phyloP scores from a whole-genome alignment of 2,888 invertebrate species.

The Chouioia cunea region DNA sequence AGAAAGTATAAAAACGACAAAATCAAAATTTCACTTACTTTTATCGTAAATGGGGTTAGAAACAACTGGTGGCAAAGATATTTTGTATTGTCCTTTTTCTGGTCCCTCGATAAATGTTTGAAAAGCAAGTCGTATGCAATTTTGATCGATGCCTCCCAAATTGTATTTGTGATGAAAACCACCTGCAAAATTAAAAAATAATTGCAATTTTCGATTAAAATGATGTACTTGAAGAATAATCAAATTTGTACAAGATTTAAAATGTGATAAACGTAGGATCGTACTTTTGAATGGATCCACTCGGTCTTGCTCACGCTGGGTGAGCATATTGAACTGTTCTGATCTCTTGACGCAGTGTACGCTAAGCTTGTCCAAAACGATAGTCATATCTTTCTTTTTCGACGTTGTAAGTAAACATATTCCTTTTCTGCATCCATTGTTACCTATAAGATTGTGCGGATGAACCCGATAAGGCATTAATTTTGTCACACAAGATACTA shows the following conservation, averaged over 20 bases:
- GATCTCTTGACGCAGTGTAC: slow-evolving; percentile 97
- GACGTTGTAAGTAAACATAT: slow-evolving; percentile 44
- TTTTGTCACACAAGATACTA: slow-evolving; percentile 96
- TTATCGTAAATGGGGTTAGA: slow-evolving; percentile 75
- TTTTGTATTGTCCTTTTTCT: slow-evolving; percentile 69
- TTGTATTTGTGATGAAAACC: slow-evolving; percentile 71
- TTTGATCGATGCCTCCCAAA: slow-evolving; percentile 72
- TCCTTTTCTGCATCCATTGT: slow-evolving; percentile 74
- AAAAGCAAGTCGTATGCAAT: slow-evolving; percentile 73
- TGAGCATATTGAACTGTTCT: slow-evolving; percentile 88
- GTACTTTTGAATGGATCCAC: slow-evolving; percentile 96
- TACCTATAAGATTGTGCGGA: slow-evolving; percentile 94
- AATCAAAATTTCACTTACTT: slow-evolving; percentile 55
- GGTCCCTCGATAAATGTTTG: slow-evolving; percentile 70
- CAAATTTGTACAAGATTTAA: background rate
- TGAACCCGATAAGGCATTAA: slow-evolving; percentile 88
- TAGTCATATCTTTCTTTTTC: slow-evolving; percentile 75
- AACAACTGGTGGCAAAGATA: slow-evolving; percentile 72
- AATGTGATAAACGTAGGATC: slow-evolving; percentile 63
- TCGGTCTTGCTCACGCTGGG: slow-evolving; percentile 82
- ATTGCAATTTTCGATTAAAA: background rate
- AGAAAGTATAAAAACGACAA: background rate
- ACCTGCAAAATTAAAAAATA: slow-evolving; percentile 70
- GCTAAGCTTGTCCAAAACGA: slow-evolving; percentile 91
- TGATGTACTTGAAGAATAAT: too few species aligned